Percentiles rank a stretch among this genome's conserved stretches.
Evolutionary conservation across 2,797 vertebrate genomes (phyloP).

Genomic region (Enteromius paludinosus): DNA sequence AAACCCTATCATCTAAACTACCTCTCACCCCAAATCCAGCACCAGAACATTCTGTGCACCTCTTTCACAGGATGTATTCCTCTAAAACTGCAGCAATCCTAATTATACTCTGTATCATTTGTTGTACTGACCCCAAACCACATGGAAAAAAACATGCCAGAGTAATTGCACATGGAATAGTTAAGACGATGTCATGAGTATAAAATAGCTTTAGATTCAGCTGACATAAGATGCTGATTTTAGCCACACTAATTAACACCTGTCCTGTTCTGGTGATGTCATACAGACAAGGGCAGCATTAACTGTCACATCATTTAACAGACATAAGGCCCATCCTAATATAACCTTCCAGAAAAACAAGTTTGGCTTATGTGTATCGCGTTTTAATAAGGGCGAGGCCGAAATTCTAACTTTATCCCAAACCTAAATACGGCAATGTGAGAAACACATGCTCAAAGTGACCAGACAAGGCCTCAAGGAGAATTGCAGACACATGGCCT

Average conservation of each 20-base stretch:
- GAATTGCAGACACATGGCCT: slow-evolving; percentile 23
- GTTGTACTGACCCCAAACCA: slow-evolving; percentile 47
- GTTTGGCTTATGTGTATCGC: slow-evolving; percentile 13
- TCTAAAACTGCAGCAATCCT: slow-evolving; percentile 45
- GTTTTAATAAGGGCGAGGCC: slow-evolving; percentile 40
- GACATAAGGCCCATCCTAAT: slow-evolving; percentile 31
- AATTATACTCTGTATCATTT: slow-evolving; percentile 50
- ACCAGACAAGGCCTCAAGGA: slow-evolving; percentile 19
- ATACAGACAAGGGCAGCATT: slow-evolving; percentile 36
- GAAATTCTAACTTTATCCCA: slow-evolving; percentile 50
- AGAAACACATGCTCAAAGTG: slow-evolving; percentile 35
- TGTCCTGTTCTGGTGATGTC: slow-evolving; percentile 50
- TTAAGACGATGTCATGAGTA: slow-evolving; percentile 41
- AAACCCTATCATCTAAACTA: slow-evolving; percentile 38
- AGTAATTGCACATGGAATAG: slow-evolving; percentile 44
- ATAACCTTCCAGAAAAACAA: slow-evolving; percentile 41
- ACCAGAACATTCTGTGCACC: slow-evolving; percentile 51
- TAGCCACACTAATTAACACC: slow-evolving; percentile 46
- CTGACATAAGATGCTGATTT: slow-evolving; percentile 46
- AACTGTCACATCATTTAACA: slow-evolving; percentile 35
- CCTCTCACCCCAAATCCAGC: slow-evolving; percentile 33
- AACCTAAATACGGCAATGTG: slow-evolving; percentile 40
- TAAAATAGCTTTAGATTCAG: slow-evolving; percentile 49
- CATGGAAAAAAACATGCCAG: slow-evolving; percentile 40
- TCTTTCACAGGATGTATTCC: slow-evolving; percentile 32